Base-by-base conservation (phyloP, 2,797 vertebrate species). In the Myotis findleyi region DNA sequence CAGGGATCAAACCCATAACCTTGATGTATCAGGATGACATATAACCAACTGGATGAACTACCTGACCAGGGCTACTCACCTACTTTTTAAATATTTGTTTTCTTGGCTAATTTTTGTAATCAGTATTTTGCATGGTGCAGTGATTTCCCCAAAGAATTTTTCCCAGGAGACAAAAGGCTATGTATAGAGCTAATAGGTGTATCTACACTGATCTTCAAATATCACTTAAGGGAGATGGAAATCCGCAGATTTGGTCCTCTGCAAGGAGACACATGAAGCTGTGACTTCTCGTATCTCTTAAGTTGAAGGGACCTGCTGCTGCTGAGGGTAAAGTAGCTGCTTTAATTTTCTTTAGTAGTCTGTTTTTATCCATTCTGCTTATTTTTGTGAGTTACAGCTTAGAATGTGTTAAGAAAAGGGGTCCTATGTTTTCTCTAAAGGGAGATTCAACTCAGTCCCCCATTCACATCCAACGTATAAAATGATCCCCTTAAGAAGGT, bases 71-170 rank as follows among this genome's bases (percentile, higher is more conserved):
- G 62, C 16, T n/a, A 17, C 62, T 64, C 30, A 64, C 16, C 30
- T 64, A 64, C 6, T 64, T 64, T 30, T 97, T 97, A 97, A 88
- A 97, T 97, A 95, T 97, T 92, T 96, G 72, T 96, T 97, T 98
- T 98, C 93, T 97, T 97, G 80, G 68, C 75, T 98, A 96, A 96
- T 98, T 97, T 98, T 95, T 98, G 62, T 97, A 94, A 93, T 96
- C 95, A 95, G 6, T 98, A n/a, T 97, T 98, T 98, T 97, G 83
- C 77, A 76, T 97, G 92, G 97, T 96, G 55, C 90, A 82, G 57
- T 97, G 95, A 98, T 98, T 97, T 98, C 98, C 97, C 97, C 83
- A 93, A 97, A 98, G 97, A 97, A 77, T 96, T 93, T 66, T 95
- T 77, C 96, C 82, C 97, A 93, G 91, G 97, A 98, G 97, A 96